phyloP scores from a whole-genome alignment of 2,113 vertebrate species.

The Callionymus lyra region DNA sequence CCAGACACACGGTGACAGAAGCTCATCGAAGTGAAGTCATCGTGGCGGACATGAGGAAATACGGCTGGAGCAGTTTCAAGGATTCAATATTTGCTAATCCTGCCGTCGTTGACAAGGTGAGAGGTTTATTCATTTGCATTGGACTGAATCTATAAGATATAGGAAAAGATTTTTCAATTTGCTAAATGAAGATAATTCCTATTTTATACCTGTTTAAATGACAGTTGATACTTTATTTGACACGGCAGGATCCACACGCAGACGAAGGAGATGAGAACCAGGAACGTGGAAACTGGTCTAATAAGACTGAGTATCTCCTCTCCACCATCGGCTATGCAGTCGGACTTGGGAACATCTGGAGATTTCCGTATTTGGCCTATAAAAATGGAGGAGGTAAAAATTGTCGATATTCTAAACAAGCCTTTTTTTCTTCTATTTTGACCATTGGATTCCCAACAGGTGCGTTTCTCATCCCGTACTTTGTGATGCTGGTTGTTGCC shows the following conservation, averaged over 20 bases:
- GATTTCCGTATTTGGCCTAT: constrained; percentile 91
- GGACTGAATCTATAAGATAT: too few relatives aligned
- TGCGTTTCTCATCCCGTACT: constrained; percentile 89
- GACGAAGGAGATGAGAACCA: constrained; percentile 56
- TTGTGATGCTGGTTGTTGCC: constrained; percentile 79
- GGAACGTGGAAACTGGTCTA: constrained; percentile 87
- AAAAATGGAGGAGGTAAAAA: constrained; percentile 85
- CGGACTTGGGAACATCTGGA: constrained; percentile 91
- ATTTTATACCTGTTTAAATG: too few relatives aligned
- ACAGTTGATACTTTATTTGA: too few relatives aligned
- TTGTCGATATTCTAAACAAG: not conserved
- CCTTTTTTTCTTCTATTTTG: not conserved
- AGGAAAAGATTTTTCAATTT: too few relatives aligned
- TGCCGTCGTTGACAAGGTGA: constrained; percentile 45
- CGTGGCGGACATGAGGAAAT: constrained; percentile 46
- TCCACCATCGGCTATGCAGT: constrained; percentile 93
- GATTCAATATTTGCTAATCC: constrained; percentile 46
- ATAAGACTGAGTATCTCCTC: constrained; percentile 84
- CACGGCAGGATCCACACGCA: constrained; percentile 26
- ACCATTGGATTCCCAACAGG: constrained; percentile 54
- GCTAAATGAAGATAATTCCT: too few relatives aligned
- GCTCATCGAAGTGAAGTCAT: not conserved
- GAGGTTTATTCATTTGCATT: not conserved
- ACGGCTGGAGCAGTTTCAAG: constrained; percentile 38
- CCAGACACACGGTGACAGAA: too few relatives aligned